A percentile compares a stretch with the other conserved stretches of the same genome.
phyloP scores from a whole-genome alignment of 2,797 vertebrate species.

The Hozukius guyotensis region DNA sequence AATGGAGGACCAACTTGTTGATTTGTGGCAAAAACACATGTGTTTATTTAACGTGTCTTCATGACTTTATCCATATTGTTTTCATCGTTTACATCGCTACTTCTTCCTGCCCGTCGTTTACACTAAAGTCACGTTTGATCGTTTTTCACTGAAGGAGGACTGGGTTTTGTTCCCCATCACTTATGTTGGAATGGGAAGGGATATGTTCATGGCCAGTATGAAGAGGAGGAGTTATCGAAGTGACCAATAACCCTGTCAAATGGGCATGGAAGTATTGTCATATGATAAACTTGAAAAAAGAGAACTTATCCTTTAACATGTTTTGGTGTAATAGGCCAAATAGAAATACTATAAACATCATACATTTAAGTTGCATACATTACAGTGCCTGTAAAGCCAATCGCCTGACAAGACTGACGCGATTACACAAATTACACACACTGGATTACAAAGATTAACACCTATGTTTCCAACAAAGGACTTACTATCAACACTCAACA shows the following conservation, averaged over 20 bases:
- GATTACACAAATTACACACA: background rate
- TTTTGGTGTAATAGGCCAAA: background rate
- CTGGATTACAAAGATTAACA: slow-evolving; percentile 9
- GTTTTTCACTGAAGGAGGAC: background rate
- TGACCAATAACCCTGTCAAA: background rate
- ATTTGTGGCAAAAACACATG: too few relatives aligned
- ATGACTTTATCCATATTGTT: too few relatives aligned
- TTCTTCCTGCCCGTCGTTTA: too few relatives aligned
- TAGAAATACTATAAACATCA: background rate
- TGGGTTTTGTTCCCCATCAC: background rate
- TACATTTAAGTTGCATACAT: background rate
- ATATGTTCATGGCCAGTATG: background rate
- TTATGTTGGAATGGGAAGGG: background rate
- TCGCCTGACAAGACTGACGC: background rate
- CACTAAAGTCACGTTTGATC: too few relatives aligned
- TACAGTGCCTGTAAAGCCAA: background rate
- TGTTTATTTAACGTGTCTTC: too few relatives aligned
- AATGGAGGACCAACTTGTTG: too few relatives aligned
- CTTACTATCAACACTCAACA: background rate
- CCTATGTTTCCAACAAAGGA: background rate
- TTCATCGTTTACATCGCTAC: too few relatives aligned
- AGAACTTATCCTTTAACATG: background rate
- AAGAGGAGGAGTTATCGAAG: background rate
- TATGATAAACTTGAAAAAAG: background rate
- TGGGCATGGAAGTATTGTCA: background rate